Conservation (phyloP, 1,140 invertebrate genomes). For the Hypsibius dujardini region DNA sequence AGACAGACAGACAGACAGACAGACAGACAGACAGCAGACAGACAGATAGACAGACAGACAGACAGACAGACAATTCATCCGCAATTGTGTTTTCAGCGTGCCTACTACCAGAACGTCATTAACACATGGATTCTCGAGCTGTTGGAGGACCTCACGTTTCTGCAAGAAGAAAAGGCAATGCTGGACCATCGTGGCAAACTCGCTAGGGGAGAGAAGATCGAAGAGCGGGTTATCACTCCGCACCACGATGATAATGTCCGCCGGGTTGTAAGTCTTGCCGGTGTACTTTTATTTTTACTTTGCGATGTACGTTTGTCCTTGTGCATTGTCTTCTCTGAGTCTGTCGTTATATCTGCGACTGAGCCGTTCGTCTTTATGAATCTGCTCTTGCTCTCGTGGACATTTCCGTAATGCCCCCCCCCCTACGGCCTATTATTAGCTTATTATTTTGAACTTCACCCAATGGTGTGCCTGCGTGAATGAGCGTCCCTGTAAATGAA, state of each 20-base stretch:
- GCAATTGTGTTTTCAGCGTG: not conserved
- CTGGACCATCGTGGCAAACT: not conserved
- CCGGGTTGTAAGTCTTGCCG: not conserved
- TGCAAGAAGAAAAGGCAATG: constrained; percentile 6
- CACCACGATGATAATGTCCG: not conserved
- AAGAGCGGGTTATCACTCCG: not conserved
- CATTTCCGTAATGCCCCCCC: no score
- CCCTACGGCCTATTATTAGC: no score
- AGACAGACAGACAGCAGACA: not conserved
- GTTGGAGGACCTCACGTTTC: not conserved
- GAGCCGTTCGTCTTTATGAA: no score
- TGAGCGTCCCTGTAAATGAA: no score
- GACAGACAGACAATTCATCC: no score
- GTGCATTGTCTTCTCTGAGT: no score
- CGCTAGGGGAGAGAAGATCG: not conserved
- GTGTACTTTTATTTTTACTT: not conserved
- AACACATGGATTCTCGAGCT: not conserved
- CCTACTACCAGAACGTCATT: not conserved
- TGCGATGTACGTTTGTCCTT: not conserved
- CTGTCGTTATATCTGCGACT: no score
- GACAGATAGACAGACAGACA: not conserved
- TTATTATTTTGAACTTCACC: no score
- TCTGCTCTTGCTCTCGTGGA: no score
- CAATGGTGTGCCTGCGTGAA: no score
- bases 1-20: no score